Percentiles rank a stretch among this genome's conserved stretches.
These are phyloP conservation scores for Zelleria hepariella DNA, from an alignment of 2,888 invertebrate genomes.

Conservation along the genomic window DNA sequence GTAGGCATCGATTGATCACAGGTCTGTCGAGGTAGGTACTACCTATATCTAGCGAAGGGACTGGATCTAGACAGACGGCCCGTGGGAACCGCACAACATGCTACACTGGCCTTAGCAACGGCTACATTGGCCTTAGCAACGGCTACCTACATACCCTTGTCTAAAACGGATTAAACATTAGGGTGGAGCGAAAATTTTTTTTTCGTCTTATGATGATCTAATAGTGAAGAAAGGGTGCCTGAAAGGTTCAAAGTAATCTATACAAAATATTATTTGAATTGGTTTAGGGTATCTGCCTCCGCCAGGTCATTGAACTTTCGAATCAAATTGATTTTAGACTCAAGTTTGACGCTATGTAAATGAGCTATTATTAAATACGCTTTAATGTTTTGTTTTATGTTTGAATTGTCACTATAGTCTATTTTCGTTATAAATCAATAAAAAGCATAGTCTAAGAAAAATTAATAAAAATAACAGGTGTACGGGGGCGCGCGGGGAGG, in stretches of 20 bases:
- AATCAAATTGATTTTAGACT: constrained; percentile 3
- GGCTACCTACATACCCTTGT: too few relatives aligned
- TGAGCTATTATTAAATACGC: too few relatives aligned
- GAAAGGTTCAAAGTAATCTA: constrained; percentile 1
- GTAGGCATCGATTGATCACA: too few relatives aligned
- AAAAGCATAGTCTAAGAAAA: not conserved
- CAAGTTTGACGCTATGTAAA: too few relatives aligned
- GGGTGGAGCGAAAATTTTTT: constrained; percentile 6
- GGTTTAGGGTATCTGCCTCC: constrained; percentile 8
- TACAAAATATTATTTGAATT: constrained; percentile 8
- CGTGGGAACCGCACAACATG: too few relatives aligned
- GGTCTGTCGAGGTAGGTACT: too few relatives aligned
- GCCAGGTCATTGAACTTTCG: constrained; percentile 3
- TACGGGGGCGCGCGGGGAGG: not conserved
- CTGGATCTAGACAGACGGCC: too few relatives aligned
- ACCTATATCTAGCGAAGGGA: too few relatives aligned
- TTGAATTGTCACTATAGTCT: not conserved
- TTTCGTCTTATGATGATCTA: not conserved
- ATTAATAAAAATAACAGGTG: not conserved
- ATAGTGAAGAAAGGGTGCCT: constrained; percentile 4
- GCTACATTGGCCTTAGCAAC: too few relatives aligned
- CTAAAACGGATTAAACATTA: too few relatives aligned
- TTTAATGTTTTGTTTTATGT: not conserved
- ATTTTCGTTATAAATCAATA: not conserved
- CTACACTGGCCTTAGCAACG: too few relatives aligned